Conservation (phyloP, 1,140 invertebrate genomes). For the Asbolus verrucosus region DNA sequence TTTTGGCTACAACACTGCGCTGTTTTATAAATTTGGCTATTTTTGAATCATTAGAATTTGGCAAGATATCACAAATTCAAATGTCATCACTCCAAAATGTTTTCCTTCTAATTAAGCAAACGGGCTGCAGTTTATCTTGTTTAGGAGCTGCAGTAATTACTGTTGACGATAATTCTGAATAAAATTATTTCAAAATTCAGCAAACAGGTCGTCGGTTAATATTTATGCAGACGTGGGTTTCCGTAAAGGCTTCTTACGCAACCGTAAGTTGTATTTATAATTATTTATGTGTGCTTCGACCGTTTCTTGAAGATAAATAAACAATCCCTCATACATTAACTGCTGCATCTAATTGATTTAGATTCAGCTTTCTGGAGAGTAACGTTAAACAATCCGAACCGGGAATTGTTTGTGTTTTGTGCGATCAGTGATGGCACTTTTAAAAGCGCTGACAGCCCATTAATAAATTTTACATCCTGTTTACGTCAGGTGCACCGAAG, state of each 20-base stretch:
- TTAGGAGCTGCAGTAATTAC: too few species aligned
- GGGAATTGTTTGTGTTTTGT: not conserved
- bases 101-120: too few species aligned
- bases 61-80: too few species aligned
- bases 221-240: conserved; percentile 9
- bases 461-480: conserved; percentile 10
- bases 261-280: conserved; percentile 1
- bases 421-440: conserved; percentile 6
- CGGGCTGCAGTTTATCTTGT: too few species aligned
- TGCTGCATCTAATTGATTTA: conserved; percentile 13
- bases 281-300: conserved; percentile 11
- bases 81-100: too few species aligned
- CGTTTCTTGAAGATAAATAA: conserved; percentile 10
- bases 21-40: too few species aligned
- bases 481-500: conserved; percentile 1
- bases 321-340: conserved; percentile 13
- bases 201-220: not conserved
- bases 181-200: conserved; percentile 4
- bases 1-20: too few species aligned
- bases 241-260: conserved; percentile 3
- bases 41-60: too few species aligned
- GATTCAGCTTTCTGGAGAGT: not conserved
- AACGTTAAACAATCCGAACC: not conserved
- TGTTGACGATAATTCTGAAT: too few species aligned
- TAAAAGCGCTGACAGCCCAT: conserved; percentile 10